Base-by-base conservation (phyloP, 2,113 vertebrate species). In the Leucopsar rothschildi region DNA sequence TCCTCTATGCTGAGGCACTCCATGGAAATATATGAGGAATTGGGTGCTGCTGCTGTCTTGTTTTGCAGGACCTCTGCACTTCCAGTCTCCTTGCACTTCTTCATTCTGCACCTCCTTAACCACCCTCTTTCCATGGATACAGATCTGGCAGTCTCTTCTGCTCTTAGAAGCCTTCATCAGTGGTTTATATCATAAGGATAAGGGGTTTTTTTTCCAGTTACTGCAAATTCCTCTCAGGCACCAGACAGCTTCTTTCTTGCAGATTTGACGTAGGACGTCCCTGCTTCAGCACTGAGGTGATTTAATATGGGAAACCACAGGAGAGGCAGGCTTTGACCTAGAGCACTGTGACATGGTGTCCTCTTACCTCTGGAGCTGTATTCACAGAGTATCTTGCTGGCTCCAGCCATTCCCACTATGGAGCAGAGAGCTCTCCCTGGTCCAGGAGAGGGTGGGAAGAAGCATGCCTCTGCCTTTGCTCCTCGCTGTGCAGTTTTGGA, bases 381-480 rank as follows among this genome's bases (percentile, higher is more conserved):
- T 31, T 21, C 35, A 8, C 19, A 33, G 35, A 8, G 17, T 49
- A 29, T 64, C 27, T 27, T 57, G 24, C 76, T 82, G 81, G 40
- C 61, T 68, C 69, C 50, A 83, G 39, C 56, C 56, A 45, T 82
- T 91, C 23, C 69, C 25, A 40, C 37, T 5, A 0, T 4, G 31
- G 59, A 73, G 42, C 22, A 73, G 45, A 56, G 37, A 72, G 20
- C 29, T 57, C 56, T 64, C 24, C 27, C 35, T 79, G 37, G 40
- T 22, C 9, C 42, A 55, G 56, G 84, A 78, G 42, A 71, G 28
- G 25, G 31, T 49, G 45, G 12, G 28, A 82, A 42, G 37, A 85
- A 80, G 55, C 37, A 15, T 1, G 1, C 21, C 0, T 1, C 53
- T 79, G 73, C 59, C 44, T 50, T 80, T 2, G 0, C n/a, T 75